Evolutionary conservation across 2,797 vertebrate species (phyloP).

Genomic region (Girardinus metallicus): DNA sequence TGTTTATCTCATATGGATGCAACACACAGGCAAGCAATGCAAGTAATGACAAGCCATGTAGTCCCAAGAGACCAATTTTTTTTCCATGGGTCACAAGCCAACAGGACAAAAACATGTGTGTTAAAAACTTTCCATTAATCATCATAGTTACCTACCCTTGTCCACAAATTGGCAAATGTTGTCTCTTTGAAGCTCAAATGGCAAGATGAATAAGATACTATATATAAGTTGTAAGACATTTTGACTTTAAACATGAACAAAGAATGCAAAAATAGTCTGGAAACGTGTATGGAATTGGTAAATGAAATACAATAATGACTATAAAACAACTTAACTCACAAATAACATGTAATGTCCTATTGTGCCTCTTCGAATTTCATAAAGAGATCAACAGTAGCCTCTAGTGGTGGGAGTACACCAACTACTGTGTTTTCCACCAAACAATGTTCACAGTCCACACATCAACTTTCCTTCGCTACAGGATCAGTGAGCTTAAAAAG

Average conservation of each 20-base stretch:
- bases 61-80: background rate
- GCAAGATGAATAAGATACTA: background rate
- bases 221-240: background rate
- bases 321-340: background rate
- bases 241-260: background rate
- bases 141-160: background rate
- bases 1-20: background rate
- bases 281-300: background rate
- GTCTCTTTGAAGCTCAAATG: background rate
- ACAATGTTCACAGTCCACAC: slow-evolving; percentile 18
- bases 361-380: slow-evolving; percentile 39
- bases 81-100: background rate
- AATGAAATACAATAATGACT: background rate
- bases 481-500: slow-evolving; percentile 16
- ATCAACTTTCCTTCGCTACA: background rate
- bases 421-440: slow-evolving; percentile 18
- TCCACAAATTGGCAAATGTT: background rate
- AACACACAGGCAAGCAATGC: background rate
- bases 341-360: background rate
- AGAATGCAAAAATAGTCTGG: background rate
- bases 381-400: slow-evolving; percentile 75
- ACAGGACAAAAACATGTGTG: background rate
- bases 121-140: slow-evolving; percentile 3
- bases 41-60: background rate
- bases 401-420: slow-evolving; percentile 68